Evolutionary conservation across 1,140 invertebrate species (phyloP).

Genomic region (Atta texana): DNA sequence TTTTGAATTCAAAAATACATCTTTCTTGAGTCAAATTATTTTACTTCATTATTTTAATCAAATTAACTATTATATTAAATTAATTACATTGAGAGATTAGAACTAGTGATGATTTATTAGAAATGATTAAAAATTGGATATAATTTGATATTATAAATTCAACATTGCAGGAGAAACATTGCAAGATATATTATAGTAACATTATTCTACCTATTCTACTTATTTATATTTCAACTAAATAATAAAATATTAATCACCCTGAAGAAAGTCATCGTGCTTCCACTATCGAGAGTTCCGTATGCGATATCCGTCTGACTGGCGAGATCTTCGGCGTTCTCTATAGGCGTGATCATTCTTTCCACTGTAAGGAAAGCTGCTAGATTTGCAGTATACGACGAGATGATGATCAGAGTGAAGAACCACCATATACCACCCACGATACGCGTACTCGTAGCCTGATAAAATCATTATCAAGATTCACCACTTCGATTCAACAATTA

Average conservation of each 20-base stretch:
- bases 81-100: no score
- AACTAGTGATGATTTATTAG: no score
- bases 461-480: conserved; percentile 2
- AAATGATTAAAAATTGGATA: no score
- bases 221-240: not conserved
- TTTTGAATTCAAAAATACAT: no score
- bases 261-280: conserved; percentile 94
- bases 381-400: conserved; percentile 96
- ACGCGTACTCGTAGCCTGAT: conserved; percentile 90
- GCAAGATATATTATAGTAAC: not conserved
- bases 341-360: conserved; percentile 94
- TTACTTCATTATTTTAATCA: no score
- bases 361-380: conserved; percentile 95
- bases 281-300: conserved; percentile 93
- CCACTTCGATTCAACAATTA: not conserved
- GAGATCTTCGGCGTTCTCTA: conserved; percentile 94
- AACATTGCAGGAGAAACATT: not conserved
- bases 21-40: no score
- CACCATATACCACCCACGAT: conserved; percentile 94
- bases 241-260: conserved; percentile 86
- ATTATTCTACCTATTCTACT: not conserved
- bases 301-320: conserved; percentile 93
- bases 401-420: conserved; percentile 96
- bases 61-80: no score
- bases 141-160: no score